Evolutionary conservation across 2,797 vertebrate species (phyloP), one percentile per base, ranked within the genome.

Genomic region (Notolabrus celidotus): DNA sequence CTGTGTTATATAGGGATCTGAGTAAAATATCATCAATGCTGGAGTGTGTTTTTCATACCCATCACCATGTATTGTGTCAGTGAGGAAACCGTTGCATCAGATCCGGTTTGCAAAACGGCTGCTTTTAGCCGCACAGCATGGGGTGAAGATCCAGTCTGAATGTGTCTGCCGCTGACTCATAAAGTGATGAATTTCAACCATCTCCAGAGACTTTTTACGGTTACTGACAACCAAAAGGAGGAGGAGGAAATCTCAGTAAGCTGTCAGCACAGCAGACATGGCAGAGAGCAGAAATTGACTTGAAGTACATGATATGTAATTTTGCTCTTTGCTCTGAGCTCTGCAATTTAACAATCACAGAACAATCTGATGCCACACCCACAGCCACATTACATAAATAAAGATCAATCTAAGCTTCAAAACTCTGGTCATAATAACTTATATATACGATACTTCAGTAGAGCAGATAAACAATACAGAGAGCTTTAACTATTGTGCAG

Each of bases 51-150:
- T 55, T 68, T 79, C 55, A 41, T 31, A 52, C 19, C 56, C 45
- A 33, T 68, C 57, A 47, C 29, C 63, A 57, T 71, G 33, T 47
- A 11, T 65, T 58, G 46, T 33, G 49, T 67, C 41, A 3, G 55
- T 34, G 65, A 82, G 43, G 15, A 67, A 74, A 79, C 16, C 22
- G 12, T 84, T 87, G 74, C 80, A 81, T 86, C 75, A 84, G 68
- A 72, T 80, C 39, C 57, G 67, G 64, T 71, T 79, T 70, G 53
- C 53, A 67, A 64, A n/a, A 55, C 15, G 20, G 38, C 33, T 31
- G 45, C 57, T 65, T 63, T 80, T 61, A 65, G 41, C 38, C 17
- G 0, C 61, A 7, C 76, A 86, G 77, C 55, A 63, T 70, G 74
- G 58, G 58, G 49, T 54, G n/a, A 53, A 45, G 16, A 63, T 61